phyloP scores from a whole-genome alignment of 2,888 invertebrate genomes.

The Morpho achilles region DNA sequence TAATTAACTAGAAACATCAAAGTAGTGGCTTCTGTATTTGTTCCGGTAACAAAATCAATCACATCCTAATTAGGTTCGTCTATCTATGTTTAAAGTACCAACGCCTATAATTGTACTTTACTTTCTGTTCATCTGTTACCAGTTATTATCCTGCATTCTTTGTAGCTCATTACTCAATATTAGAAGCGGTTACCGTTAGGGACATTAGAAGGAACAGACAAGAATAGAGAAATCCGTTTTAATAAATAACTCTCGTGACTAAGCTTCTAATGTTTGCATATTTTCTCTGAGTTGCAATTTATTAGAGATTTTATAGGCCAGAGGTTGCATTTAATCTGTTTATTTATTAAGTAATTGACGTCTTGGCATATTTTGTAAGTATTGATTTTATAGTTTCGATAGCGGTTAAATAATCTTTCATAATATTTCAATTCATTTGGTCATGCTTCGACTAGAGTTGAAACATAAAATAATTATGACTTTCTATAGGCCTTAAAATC shows the following conservation, averaged over 20 bases:
- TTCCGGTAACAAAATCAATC: slow-evolving; percentile 62
- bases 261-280: slow-evolving; percentile 9
- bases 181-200: slow-evolving; percentile 66
- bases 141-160: slow-evolving; percentile 57
- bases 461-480: too few relatives aligned
- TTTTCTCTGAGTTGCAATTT: slow-evolving; percentile 11
- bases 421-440: too few relatives aligned
- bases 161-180: slow-evolving; percentile 68
- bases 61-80: slow-evolving; percentile 52
- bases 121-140: slow-evolving; percentile 45
- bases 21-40: slow-evolving; percentile 58
- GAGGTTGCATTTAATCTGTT: slow-evolving; percentile 18
- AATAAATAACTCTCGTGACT: slow-evolving; percentile 18
- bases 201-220: slow-evolving; percentile 33
- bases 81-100: slow-evolving; percentile 37
- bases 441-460: too few relatives aligned
- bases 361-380: background rate
- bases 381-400: too few relatives aligned
- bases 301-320: slow-evolving; percentile 13
- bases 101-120: slow-evolving; percentile 32
- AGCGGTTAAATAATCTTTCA: too few relatives aligned
- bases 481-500: too few relatives aligned
- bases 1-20: slow-evolving; percentile 18
- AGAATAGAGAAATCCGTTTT: slow-evolving; percentile 21
- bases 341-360: slow-evolving; percentile 16